Conservation (phyloP, 2,888 invertebrate genomes). For the Panopea generosa region DNA sequence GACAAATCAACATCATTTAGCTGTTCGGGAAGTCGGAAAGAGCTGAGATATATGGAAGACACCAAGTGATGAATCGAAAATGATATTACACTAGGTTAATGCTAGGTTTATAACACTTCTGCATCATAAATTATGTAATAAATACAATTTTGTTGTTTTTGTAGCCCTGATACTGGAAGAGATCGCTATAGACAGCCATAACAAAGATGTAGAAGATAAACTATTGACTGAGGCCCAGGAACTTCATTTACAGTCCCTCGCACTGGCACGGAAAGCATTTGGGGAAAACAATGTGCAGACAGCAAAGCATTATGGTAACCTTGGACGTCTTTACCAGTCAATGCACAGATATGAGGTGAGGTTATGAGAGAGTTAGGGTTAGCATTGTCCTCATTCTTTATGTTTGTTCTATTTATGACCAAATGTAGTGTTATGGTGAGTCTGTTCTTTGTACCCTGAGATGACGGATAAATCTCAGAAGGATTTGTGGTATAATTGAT, state of each 20-base stretch:
- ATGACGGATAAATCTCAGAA: no score
- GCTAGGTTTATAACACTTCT: no score
- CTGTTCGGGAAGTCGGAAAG: no score
- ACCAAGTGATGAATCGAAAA: no score
- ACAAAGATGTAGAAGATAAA: slow-evolving; percentile 86
- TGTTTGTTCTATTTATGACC: not conserved
- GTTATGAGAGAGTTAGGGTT: not conserved
- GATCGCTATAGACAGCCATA: slow-evolving; percentile 93
- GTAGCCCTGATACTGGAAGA: slow-evolving; percentile 96
- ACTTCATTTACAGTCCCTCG: slow-evolving; percentile 93
- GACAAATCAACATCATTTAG: no score
- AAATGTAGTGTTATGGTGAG: not conserved
- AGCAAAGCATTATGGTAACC: slow-evolving; percentile 97
- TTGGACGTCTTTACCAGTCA: slow-evolving; percentile 96
- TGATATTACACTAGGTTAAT: no score
- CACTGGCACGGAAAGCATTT: slow-evolving; percentile 92
- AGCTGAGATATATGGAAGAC: no score
- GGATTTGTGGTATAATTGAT: no score
- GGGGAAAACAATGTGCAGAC: slow-evolving; percentile 98
- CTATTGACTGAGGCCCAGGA: slow-evolving; percentile 92
- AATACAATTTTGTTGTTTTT: no score
- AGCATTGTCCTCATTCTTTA: not conserved
- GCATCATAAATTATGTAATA: no score
- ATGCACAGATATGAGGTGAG: slow-evolving; percentile 93
- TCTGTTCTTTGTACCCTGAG: no score